Percentiles rank a stretch among this genome's conserved stretches.
Conservation (phyloP, 2,113 vertebrate genomes). For the Loxodonta africana region DNA sequence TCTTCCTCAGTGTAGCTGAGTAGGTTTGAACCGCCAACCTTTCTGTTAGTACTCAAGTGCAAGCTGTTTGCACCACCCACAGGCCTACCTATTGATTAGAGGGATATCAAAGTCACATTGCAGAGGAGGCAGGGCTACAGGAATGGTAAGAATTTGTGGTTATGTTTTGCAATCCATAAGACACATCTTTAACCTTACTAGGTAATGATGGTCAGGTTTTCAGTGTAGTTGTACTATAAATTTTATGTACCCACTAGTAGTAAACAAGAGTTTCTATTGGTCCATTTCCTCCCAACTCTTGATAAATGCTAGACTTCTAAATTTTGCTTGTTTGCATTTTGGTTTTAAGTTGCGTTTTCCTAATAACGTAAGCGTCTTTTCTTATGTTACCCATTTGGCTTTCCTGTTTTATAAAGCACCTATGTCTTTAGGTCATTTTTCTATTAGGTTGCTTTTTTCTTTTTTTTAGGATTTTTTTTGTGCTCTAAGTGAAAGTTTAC, state of each 20-base stretch:
- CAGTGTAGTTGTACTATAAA: background rate
- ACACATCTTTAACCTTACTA: background rate
- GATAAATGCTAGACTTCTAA: constrained; percentile 34
- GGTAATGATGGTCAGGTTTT: background rate
- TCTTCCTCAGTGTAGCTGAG: no score
- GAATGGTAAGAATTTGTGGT: background rate
- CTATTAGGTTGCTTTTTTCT: background rate
- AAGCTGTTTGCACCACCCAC: no score
- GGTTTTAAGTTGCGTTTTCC: constrained; percentile 15
- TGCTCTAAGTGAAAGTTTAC: no score
- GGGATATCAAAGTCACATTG: background rate
- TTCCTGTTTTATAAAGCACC: background rate
- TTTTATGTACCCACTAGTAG: background rate
- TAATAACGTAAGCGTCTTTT: background rate
- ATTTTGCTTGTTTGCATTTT: constrained; percentile 24
- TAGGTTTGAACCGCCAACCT: no score
- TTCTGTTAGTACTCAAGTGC: no score
- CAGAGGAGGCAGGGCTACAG: background rate
- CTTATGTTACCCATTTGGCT: background rate
- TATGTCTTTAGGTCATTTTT: constrained; percentile 18
- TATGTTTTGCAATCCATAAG: background rate
- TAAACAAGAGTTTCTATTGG: background rate
- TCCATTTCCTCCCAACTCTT: background rate
- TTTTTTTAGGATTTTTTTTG: background rate
- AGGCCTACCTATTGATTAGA: background rate